A percentile compares a stretch with the other conserved stretches of the same genome.
Evolutionary conservation across 2,888 invertebrate species (phyloP).

Genomic region (Epiblema foenella): DNA sequence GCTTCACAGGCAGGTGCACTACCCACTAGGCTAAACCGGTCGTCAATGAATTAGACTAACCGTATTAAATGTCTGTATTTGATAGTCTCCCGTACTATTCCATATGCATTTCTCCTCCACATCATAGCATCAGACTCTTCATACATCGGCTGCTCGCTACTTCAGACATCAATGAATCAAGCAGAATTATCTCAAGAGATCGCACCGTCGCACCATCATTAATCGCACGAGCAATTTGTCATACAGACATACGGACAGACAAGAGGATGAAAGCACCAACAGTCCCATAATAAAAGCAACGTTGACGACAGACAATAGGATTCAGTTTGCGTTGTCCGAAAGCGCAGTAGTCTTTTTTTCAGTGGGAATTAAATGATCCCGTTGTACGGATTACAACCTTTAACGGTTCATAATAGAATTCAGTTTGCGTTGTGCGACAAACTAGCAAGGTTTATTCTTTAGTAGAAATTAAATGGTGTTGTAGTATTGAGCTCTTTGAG

Average conservation of each 20-base stretch:
- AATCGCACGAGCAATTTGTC: slow-evolving; percentile 76
- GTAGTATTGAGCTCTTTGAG: neutral
- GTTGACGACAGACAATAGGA: slow-evolving; percentile 31
- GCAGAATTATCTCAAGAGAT: slow-evolving; percentile 61
- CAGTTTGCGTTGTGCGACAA: slow-evolving; percentile 43
- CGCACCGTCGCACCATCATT: slow-evolving; percentile 70
- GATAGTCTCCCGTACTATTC: neutral
- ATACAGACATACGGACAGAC: slow-evolving; percentile 71
- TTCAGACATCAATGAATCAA: slow-evolving; percentile 56
- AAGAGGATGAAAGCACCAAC: slow-evolving; percentile 52
- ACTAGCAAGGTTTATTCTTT: slow-evolving; percentile 42
- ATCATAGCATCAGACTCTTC: neutral
- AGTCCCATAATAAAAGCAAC: slow-evolving; percentile 11
- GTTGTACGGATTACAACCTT: slow-evolving; percentile 12
- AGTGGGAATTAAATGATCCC: slow-evolving; percentile 43
- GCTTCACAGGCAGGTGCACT: too few relatives aligned
- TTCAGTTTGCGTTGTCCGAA: slow-evolving; percentile 43
- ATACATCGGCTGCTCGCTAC: neutral
- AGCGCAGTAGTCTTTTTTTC: slow-evolving; percentile 45
- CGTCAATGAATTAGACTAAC: too few relatives aligned
- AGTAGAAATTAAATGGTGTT: slow-evolving; percentile 44
- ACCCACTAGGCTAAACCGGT: too few relatives aligned
- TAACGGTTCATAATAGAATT: slow-evolving; percentile 28
- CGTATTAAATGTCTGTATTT: too few relatives aligned
- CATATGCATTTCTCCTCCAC: neutral